A percentile compares a stretch with the other conserved stretches of the same genome.
Conservation (phyloP, 2,113 vertebrate genomes). For the Carassius carassius region DNA sequence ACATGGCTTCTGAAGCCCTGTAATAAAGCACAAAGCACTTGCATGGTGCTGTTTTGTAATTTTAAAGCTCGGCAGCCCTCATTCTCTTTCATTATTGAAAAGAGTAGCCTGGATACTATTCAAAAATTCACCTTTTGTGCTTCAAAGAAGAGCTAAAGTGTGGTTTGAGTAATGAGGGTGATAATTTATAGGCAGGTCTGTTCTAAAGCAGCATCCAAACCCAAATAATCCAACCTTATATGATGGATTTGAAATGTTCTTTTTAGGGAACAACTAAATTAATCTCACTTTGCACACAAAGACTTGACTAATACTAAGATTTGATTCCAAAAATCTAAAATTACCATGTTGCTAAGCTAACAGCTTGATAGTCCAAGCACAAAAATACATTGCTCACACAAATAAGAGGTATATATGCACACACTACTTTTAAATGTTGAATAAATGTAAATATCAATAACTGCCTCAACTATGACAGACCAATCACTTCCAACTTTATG, state of each 20-base stretch:
- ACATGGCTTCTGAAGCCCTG: neutral
- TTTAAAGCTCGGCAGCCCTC: neutral
- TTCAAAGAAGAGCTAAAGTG: neutral
- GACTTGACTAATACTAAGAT: neutral
- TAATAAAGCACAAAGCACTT: neutral
- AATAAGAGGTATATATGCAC: neutral
- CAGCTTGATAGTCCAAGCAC: neutral
- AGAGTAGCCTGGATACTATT: neutral
- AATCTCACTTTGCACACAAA: neutral
- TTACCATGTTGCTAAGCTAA: neutral
- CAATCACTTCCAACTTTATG: conserved; percentile 29
- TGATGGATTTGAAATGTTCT: neutral
- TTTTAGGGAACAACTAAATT: neutral
- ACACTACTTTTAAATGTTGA: neutral
- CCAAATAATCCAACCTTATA: neutral
- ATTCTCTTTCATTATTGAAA: neutral
- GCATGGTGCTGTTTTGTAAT: neutral
- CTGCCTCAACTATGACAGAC: neutral
- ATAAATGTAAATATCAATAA: neutral
- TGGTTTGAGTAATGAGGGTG: neutral
- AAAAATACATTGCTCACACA: neutral
- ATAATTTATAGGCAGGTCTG: neutral
- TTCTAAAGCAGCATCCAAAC: neutral
- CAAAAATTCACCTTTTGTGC: neutral
- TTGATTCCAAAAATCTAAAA: neutral